Evolutionary conservation across 2,797 vertebrate species (phyloP).

Genomic region (Paedocypris micromegethes): DNA sequence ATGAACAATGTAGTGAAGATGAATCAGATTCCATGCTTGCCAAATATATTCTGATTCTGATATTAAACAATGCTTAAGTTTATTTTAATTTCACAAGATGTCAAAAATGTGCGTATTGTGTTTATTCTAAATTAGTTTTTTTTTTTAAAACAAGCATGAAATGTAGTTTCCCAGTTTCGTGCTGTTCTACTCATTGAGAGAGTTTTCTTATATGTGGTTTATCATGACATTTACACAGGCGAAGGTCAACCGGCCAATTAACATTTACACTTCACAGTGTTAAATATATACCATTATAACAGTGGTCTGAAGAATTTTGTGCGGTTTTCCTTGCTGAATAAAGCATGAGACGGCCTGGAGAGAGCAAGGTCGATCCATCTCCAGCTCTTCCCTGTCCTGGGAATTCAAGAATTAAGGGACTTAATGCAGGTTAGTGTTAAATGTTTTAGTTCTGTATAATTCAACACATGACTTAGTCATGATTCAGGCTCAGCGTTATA

Average conservation of each 20-base stretch:
- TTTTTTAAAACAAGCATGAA: no score
- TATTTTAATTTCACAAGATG: no score
- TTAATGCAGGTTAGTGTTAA: conserved; percentile 13
- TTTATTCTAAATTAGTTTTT: no score
- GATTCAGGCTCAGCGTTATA: conserved; percentile 1
- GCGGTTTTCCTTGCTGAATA: conserved; percentile 6
- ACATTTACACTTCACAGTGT: conserved; percentile 39
- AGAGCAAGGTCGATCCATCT: conserved; percentile 2
- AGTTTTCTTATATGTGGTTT: no score
- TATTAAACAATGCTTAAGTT: no score
- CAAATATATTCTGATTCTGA: no score
- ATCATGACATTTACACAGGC: conserved; percentile 4
- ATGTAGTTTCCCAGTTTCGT: no score
- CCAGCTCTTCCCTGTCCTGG: not conserved
- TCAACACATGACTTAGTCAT: conserved; percentile 24
- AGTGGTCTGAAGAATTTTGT: conserved; percentile 4
- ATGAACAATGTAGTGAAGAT: no score
- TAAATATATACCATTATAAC: conserved; percentile 25
- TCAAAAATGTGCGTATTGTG: no score
- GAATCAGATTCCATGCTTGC: no score
- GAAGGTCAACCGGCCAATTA: conserved; percentile 46
- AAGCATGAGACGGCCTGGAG: conserved; percentile 2
- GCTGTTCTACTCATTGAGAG: no score
- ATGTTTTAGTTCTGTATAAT: conserved; percentile 13
- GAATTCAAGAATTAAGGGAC: not conserved